phyloP scores from a whole-genome alignment of 2,888 invertebrate species.

The Carcina quercana region DNA sequence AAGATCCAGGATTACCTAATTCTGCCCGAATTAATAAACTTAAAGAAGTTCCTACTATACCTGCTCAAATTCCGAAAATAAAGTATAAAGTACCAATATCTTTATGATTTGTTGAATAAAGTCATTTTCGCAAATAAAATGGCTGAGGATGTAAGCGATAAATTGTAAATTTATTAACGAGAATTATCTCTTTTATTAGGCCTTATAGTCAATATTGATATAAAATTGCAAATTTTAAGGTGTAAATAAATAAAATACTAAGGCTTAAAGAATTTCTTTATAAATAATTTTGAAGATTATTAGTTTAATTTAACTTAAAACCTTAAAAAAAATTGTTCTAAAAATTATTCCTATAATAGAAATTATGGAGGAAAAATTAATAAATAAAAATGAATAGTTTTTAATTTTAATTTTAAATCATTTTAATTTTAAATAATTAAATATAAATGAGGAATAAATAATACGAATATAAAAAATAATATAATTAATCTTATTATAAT shows the following conservation, averaged over 20 bases:
- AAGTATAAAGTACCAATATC: slow-evolving; percentile 85
- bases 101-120: slow-evolving; percentile 83
- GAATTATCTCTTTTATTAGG: slow-evolving; percentile 70
- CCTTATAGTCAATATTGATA: slow-evolving; percentile 70
- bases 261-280: slow-evolving; percentile 75
- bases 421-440: slow-evolving; percentile 63
- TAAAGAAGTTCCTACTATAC: slow-evolving; percentile 80
- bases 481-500: slow-evolving; percentile 69
- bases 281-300: slow-evolving; percentile 78
- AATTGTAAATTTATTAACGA: slow-evolving; percentile 79
- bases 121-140: slow-evolving; percentile 78
- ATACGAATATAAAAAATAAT: slow-evolving; percentile 73
- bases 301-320: slow-evolving; percentile 77
- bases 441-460: slow-evolving; percentile 56
- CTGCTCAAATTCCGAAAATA: slow-evolving; percentile 79
- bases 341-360: slow-evolving; percentile 41
- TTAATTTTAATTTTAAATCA: slow-evolving; percentile 51
- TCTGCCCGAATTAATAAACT: slow-evolving; percentile 83
- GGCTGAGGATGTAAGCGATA: slow-evolving; percentile 76
- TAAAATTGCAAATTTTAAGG: slow-evolving; percentile 78
- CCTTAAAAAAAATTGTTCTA: slow-evolving; percentile 56
- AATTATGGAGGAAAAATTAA: slow-evolving; percentile 37
- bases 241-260: slow-evolving; percentile 44
- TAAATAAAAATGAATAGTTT: slow-evolving; percentile 37
- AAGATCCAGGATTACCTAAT: slow-evolving; percentile 77